Percentiles rank a stretch among this genome's conserved stretches.
Evolutionary conservation across 2,797 vertebrate species (phyloP).

Genomic region (Helostoma temminkii): DNA sequence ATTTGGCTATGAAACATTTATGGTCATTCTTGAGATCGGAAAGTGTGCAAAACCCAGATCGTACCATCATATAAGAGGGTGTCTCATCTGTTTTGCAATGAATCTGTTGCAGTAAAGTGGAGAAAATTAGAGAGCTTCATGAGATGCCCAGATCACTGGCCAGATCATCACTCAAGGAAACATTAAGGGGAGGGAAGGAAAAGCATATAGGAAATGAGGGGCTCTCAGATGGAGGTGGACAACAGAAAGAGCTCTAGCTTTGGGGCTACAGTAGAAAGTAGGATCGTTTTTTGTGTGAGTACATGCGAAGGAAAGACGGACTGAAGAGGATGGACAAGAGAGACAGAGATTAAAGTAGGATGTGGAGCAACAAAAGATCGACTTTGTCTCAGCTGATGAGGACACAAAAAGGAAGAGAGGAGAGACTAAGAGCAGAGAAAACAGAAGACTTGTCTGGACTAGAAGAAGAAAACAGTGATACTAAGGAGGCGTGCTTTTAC

Average conservation of each 20-base stretch:
- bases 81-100: background rate
- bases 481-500: conserved; percentile 17
- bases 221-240: conserved; percentile 50
- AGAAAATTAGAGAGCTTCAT: too few relatives aligned
- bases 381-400: conserved; percentile 4
- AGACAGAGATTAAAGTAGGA: conserved; percentile 21
- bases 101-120: too few relatives aligned
- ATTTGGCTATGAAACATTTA: background rate
- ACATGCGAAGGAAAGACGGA: conserved; percentile 10
- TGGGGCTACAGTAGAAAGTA: conserved; percentile 49
- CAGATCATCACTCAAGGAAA: too few relatives aligned
- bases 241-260: conserved; percentile 58
- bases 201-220: conserved; percentile 46
- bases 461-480: conserved; percentile 12
- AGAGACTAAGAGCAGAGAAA: background rate
- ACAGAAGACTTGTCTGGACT: conserved; percentile 31
- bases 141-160: background rate
- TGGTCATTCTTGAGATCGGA: background rate
- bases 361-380: conserved; percentile 1
- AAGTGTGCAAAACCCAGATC: background rate
- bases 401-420: conserved; percentile 13
- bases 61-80: background rate
- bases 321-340: conserved; percentile 7
- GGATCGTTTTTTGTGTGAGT: conserved; percentile 20
- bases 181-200: conserved; percentile 39